Evolutionary conservation across 2,113 vertebrate genomes (phyloP).

Genomic region (Muntiacus reevesi): DNA sequence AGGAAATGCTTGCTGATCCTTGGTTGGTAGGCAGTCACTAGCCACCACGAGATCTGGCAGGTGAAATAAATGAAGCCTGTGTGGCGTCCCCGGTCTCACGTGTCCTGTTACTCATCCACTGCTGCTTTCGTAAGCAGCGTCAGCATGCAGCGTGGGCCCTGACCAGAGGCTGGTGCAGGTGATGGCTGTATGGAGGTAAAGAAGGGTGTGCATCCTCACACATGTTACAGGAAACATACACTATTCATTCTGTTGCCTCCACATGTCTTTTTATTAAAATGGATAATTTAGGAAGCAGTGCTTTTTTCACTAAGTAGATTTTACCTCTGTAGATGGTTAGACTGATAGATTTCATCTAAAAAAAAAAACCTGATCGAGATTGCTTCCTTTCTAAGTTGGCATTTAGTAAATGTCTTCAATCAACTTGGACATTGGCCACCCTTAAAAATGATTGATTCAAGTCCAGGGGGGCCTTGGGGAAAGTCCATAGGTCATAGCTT

Average conservation of each 20-base stretch:
- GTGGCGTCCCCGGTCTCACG: background rate
- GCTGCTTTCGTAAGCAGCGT: background rate
- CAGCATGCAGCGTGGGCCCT: background rate
- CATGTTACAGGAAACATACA: background rate
- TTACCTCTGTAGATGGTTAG: background rate
- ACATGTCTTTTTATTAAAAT: background rate
- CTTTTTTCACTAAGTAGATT: background rate
- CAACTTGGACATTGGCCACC: background rate
- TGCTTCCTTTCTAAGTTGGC: conserved; percentile 15
- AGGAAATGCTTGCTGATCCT: background rate
- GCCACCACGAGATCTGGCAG: background rate
- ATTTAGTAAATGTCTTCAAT: conserved; percentile 36
- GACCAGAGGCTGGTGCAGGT: background rate
- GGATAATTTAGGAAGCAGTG: background rate
- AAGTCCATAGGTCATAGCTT: conserved; percentile 22
- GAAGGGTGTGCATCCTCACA: background rate
- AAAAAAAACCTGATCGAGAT: background rate
- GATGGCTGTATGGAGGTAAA: background rate
- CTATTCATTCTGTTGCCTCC: background rate
- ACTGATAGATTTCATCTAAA: background rate
- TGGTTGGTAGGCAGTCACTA: background rate
- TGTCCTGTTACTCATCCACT: background rate
- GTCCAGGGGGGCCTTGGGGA: background rate
- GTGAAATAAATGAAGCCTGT: background rate
- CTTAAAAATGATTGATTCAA: conserved; percentile 27